Conservation (phyloP, 2,888 invertebrate genomes). For the Dynastes maya region DNA sequence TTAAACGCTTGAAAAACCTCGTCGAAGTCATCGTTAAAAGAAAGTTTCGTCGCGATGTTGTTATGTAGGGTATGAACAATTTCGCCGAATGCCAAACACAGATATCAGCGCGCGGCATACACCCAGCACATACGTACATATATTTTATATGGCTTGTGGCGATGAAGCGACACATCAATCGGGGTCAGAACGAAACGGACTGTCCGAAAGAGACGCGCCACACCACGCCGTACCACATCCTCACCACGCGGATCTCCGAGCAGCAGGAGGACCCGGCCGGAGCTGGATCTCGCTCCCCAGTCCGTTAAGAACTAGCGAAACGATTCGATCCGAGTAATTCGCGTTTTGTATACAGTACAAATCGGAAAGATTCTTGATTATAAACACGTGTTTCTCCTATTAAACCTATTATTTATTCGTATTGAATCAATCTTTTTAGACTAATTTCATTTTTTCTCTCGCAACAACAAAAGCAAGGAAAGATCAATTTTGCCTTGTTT, state of each 20-base stretch:
- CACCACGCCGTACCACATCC: slow-evolving; percentile 3
- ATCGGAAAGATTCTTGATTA: too few relatives aligned
- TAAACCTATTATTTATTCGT: too few relatives aligned
- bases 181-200: slow-evolving; percentile 54
- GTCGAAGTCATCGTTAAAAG: slow-evolving; percentile 49
- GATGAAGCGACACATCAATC: slow-evolving; percentile 52
- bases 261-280: not conserved
- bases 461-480: not conserved
- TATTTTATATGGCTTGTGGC: slow-evolving; percentile 41
- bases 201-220: not conserved
- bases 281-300: slow-evolving; percentile 7
- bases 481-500: not conserved
- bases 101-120: not conserved
- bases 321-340: not conserved
- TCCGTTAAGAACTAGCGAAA: slow-evolving; percentile 25
- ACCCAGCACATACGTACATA: not conserved
- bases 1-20: not conserved
- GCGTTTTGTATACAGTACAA: too few relatives aligned
- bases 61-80: slow-evolving; percentile 53
- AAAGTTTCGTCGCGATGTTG: slow-evolving; percentile 50
- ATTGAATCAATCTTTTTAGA: too few relatives aligned
- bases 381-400: too few relatives aligned
- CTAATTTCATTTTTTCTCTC: too few relatives aligned
- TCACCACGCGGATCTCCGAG: not conserved
- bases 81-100: slow-evolving; percentile 37